Evolutionary conservation across 2,113 vertebrate genomes (phyloP).

Genomic region (Balaeniceps rex): DNA sequence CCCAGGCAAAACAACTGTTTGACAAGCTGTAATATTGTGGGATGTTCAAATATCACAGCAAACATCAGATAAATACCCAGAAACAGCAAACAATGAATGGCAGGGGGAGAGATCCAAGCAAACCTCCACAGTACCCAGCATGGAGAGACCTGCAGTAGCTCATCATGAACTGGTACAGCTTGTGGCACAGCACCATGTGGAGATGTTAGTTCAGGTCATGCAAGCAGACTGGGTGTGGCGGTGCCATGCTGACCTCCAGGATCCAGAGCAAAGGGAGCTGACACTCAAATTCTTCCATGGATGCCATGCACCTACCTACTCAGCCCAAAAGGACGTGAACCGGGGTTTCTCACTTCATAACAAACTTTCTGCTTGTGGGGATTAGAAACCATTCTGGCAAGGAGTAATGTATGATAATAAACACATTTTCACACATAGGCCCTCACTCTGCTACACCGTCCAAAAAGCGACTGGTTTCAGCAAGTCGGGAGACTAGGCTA

Average conservation of each 20-base stretch:
- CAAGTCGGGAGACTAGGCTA: neutral
- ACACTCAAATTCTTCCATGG: neutral
- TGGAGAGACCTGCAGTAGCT: neutral
- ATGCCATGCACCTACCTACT: neutral
- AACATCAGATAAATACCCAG: neutral
- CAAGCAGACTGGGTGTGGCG: neutral
- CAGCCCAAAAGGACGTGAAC: neutral
- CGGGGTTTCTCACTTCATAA: neutral
- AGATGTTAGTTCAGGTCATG: accelerated
- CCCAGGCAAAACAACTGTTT: neutral
- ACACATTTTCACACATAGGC: neutral
- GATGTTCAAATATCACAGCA: no score
- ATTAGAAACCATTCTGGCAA: neutral
- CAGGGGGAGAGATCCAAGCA: neutral
- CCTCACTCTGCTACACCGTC: neutral
- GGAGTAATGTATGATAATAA: neutral
- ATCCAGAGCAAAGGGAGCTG: neutral
- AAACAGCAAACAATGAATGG: neutral
- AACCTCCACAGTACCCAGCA: accelerated
- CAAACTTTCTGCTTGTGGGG: neutral
- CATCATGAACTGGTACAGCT: neutral
- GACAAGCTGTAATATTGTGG: neutral
- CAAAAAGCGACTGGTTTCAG: neutral
- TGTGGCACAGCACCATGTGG: neutral
- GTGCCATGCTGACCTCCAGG: neutral